These are phyloP conservation scores for Eretmocerus hayati DNA, from an alignment of 2,888 invertebrate genomes.

Conservation along the genomic window DNA sequence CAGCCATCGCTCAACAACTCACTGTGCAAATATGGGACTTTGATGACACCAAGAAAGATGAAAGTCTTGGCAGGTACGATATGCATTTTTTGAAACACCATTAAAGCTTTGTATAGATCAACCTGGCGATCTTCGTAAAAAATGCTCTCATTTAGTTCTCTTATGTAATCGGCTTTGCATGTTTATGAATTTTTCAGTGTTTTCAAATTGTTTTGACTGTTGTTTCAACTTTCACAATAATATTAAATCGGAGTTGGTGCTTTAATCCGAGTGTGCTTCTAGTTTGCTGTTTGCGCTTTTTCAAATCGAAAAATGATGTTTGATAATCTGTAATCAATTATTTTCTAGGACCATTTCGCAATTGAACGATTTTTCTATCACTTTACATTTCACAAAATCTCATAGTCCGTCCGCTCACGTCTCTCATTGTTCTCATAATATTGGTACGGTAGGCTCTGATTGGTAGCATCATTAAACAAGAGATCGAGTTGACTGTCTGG, in stretches of 20 bases:
- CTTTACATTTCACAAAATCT: too few species aligned
- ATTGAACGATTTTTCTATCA: too few species aligned
- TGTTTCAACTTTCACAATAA: not conserved
- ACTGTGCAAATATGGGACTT: conserved; percentile 76
- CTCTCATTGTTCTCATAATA: too few species aligned
- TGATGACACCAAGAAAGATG: conserved; percentile 80
- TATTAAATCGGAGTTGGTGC: not conserved
- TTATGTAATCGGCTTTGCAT: conserved; percentile 18
- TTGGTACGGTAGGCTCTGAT: conserved; percentile 67
- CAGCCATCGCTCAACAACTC: conserved; percentile 63
- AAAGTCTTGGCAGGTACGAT: conserved; percentile 79
- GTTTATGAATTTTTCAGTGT: conserved; percentile 8
- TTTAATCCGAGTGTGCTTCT: not conserved
- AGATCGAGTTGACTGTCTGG: conserved; percentile 69
- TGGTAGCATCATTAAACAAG: conserved; percentile 68
- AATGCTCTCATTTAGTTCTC: not conserved
- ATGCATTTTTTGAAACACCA: conserved; percentile 16
- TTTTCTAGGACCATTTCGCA: too few species aligned
- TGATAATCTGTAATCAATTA: too few species aligned
- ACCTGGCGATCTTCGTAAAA: not conserved
- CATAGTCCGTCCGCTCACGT: too few species aligned
- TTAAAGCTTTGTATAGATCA: not conserved
- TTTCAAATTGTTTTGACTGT: not conserved
- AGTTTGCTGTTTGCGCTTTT: too few species aligned
- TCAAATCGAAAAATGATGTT: too few species aligned